A percentile compares a stretch with the other conserved stretches of the same genome.
phyloP scores from a whole-genome alignment of 2,888 invertebrate genomes.

The Cosmia pyralina region DNA sequence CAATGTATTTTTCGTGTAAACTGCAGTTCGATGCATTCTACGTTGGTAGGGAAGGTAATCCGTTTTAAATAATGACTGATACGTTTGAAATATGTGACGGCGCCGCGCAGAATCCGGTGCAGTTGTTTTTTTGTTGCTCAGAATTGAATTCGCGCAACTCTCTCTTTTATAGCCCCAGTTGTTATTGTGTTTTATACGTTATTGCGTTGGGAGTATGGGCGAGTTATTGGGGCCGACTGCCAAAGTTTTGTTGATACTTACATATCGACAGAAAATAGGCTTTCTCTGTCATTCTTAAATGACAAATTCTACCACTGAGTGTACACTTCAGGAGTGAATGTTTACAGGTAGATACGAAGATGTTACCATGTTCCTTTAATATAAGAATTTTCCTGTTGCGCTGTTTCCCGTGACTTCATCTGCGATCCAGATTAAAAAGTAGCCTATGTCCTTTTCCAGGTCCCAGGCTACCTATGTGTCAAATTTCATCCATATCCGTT shows the following conservation, averaged over 20 bases:
- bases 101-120: conserved; percentile 6
- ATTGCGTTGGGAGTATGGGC: not conserved
- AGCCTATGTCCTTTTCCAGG: too few relatives aligned
- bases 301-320: too few relatives aligned
- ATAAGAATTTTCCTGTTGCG: too few relatives aligned
- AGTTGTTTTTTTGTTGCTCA: not conserved
- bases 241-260: not conserved
- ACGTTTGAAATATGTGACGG: conserved; percentile 59
- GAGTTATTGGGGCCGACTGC: not conserved
- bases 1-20: conserved; percentile 66
- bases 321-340: too few relatives aligned
- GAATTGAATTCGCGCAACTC: conserved; percentile 29
- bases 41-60: conserved; percentile 39
- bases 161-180: conserved; percentile 13
- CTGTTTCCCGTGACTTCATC: too few relatives aligned
- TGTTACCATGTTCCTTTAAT: too few relatives aligned
- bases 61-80: conserved; percentile 58
- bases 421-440: too few relatives aligned
- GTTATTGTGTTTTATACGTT: not conserved
- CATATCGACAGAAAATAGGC: too few relatives aligned
- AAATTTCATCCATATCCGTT: too few relatives aligned
- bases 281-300: too few relatives aligned
- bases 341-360: too few relatives aligned
- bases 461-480: too few relatives aligned
- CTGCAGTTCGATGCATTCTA: conserved; percentile 46